Evolutionary conservation across 2,113 vertebrate species (phyloP), one percentile per base, ranked within the genome.

Genomic region (Bubo scandiacus): DNA sequence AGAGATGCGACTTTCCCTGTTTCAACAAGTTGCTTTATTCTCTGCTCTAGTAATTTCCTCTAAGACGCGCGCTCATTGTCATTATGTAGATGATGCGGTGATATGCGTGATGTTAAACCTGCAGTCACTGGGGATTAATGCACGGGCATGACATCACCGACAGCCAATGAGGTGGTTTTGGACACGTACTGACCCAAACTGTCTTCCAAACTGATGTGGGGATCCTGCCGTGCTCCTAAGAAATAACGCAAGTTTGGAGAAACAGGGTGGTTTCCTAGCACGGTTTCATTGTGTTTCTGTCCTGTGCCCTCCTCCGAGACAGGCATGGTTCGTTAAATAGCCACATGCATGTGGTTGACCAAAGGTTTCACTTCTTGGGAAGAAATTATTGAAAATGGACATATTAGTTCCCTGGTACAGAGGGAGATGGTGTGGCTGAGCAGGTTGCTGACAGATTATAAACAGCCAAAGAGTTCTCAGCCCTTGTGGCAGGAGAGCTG

Each of bases 141-240:
- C 88, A n/a, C 11, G 95, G 91, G 29, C 79, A 96, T 98, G 98
- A 98, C 96, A 92, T 98, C 97, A 98, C 86, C 81, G 32, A 36
- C 85, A 97, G 95, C 98, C 98, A 98, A 97, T 98, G 94, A 87
- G 94, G 92, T 70, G 93, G 86, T 71, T 94, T 97, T 86, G 95
- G 94, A 73, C 91, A 78, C 22, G 21, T 79, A 65, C 75, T 93
- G 94, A 96, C 92, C 95, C 96, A 81, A 97, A 97, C 59, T 94
- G 59, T 16, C 78, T 85, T 74, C 92, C 88, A 81, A 90, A 93
- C 5, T 36, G 63, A 68, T 57, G 85, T 49, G 82, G 61, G 42
- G 71, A 73, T 92, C 94, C 78, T 90, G 25, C 25, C 2, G 3
- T 40, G 58, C 52, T 92, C 62, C 54, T 25, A 29, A 34, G 57